Evolutionary conservation across 2,797 vertebrate species (phyloP), one percentile per base, ranked within the genome.

Genomic region (Glyptemys insculpta): DNA sequence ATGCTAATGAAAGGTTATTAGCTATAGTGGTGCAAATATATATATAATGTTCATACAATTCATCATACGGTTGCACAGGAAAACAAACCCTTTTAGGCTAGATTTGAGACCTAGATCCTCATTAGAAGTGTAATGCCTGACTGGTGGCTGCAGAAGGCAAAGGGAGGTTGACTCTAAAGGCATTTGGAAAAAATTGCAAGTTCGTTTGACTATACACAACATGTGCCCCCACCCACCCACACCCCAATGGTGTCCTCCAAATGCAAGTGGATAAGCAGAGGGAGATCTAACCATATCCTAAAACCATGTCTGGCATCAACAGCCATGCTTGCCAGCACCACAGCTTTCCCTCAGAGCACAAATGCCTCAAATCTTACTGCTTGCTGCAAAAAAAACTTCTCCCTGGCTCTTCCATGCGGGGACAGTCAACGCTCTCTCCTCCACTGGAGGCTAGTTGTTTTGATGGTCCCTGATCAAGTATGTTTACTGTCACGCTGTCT

Each of bases 11-110:
- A 88, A 93, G 89, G 34, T 57, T 85, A 52, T 89, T 83, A 76
- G 54, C 84, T 96, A 83, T 81, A 92, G 93, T 34, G 5, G 79
- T 87, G 54, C n/a, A 87, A 96, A 90, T 89, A 87, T 3, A 16
- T 19, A 7, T 18, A 2, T 12, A 25, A 68, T 19, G 7, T 47
- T 90, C 91, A 34, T 10, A 31, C 37, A 83, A 90, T 86, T 93
- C 34, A 87, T 89, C 82, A 57, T 4, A 1, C 44, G 68, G 74
- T 18, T 56, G 16, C 3, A 59, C 27, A 89, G 27, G 1, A 14
- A 80, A 57, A 86, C 15, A 59, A 12, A 44, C 2, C 3, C 86
- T 89, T 89, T 57, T n/a, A 34, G 4, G 49, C 5, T 3, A 84
- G 29, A 65, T 57, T 5, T 52, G 37, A 79, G 85, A 91, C 19